phyloP scores from a whole-genome alignment of 2,797 vertebrate genomes.

The Lagodon rhomboides region DNA sequence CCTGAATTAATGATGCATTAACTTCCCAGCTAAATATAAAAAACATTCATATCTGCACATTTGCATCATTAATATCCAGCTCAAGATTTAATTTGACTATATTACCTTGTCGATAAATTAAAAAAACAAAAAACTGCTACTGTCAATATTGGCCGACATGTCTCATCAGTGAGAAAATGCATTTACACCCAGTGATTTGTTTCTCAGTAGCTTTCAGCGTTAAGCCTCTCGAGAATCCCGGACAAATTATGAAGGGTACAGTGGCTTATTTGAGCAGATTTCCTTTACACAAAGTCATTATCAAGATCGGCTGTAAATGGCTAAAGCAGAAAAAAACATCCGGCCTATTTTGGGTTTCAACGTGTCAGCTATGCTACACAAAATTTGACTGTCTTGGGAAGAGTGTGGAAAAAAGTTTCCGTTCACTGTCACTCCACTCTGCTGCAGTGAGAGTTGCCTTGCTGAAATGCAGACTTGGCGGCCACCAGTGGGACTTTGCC shows the following conservation, averaged over 20 bases:
- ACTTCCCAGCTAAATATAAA: constrained; percentile 22
- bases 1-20: background rate
- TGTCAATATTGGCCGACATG: constrained; percentile 14
- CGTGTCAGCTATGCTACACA: constrained; percentile 73
- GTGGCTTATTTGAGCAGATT: constrained; percentile 54
- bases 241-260: constrained; percentile 45
- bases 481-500: constrained; percentile 78
- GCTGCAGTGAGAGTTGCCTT: constrained; percentile 70
- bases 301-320: constrained; percentile 60
- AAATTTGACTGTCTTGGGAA: constrained; percentile 69
- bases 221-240: constrained; percentile 23
- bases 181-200: constrained; percentile 34
- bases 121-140: constrained; percentile 3
- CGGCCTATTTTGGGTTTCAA: constrained; percentile 69
- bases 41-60: constrained; percentile 24
- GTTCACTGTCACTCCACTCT: constrained; percentile 77
- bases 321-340: constrained; percentile 21
- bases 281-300: constrained; percentile 69
- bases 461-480: constrained; percentile 80
- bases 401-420: constrained; percentile 74
- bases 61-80: constrained; percentile 23
- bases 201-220: constrained; percentile 18
- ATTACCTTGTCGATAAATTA: constrained; percentile 21
- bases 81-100: constrained; percentile 17
- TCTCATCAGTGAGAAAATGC: constrained; percentile 43